A percentile compares a stretch with the other conserved stretches of the same genome.
Conservation (phyloP, 2,113 vertebrate species). For the Vidua macroura region DNA sequence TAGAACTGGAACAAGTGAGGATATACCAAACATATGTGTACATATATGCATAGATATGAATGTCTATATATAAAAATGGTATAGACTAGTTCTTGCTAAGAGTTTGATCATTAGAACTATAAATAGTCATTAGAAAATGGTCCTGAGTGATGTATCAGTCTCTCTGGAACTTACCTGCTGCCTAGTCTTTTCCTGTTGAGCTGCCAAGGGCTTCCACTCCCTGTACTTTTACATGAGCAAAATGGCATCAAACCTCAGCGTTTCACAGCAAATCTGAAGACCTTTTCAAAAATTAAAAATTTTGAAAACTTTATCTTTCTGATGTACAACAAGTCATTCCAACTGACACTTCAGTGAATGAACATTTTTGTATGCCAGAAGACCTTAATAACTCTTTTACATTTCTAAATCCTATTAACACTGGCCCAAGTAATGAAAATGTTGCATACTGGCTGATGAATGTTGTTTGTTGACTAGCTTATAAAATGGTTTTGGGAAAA, state of each 20-base stretch:
- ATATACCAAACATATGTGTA: background rate
- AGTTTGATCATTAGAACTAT: background rate
- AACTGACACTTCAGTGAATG: background rate
- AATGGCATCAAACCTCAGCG: background rate
- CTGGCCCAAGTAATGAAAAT: background rate
- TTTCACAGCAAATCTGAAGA: background rate
- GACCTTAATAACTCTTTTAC: conserved; percentile 1
- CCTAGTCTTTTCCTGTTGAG: background rate
- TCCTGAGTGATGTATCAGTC: background rate
- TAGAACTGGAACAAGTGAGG: background rate
- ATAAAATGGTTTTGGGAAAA: conserved; percentile 65
- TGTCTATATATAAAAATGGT: background rate
- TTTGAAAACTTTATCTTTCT: background rate
- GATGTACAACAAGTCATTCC: background rate
- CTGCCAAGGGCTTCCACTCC: background rate
- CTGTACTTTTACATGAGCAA: background rate
- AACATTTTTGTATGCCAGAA: background rate
- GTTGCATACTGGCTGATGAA: conserved; percentile 5
- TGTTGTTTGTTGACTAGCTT: conserved; percentile 33
- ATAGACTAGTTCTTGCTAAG: background rate
- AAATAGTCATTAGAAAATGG: background rate
- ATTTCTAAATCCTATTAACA: conserved; percentile 51
- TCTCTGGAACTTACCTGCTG: background rate
- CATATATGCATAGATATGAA: background rate
- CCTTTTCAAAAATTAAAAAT: background rate